Percentiles rank a stretch among this genome's conserved stretches.
phyloP scores from a whole-genome alignment of 1,140 invertebrate genomes.

The Cotesia glomerata region DNA sequence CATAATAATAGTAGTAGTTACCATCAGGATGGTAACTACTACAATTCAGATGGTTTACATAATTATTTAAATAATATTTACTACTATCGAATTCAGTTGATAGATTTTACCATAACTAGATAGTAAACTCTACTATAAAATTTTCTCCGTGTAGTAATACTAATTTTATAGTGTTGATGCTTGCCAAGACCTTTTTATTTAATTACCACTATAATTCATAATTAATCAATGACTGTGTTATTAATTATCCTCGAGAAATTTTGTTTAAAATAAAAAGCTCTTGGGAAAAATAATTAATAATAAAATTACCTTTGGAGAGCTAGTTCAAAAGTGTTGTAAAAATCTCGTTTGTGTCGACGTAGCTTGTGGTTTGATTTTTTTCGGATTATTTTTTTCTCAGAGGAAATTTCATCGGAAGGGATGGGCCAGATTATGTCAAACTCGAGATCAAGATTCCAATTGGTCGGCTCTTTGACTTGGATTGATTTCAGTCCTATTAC shows the following conservation, averaged over 20 bases:
- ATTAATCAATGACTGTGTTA: neutral
- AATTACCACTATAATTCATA: neutral
- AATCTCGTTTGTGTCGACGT: constrained; percentile 53
- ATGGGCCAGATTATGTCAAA: constrained; percentile 59
- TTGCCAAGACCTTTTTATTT: neutral
- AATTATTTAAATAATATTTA: too few species aligned
- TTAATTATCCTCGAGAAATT: neutral
- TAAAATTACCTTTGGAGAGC: constrained; percentile 54
- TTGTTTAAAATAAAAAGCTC: constrained; percentile 17
- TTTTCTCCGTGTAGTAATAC: too few species aligned
- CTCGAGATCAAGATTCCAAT: constrained; percentile 54
- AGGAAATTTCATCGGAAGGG: constrained; percentile 32
- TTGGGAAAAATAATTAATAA: constrained; percentile 32
- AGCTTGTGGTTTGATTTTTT: constrained; percentile 26
- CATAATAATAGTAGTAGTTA: too few species aligned
- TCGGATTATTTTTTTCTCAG: neutral
- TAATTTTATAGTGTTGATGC: too few species aligned
- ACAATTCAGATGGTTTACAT: too few species aligned
- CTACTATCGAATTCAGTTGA: too few species aligned
- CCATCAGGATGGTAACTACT: too few species aligned
- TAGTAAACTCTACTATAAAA: too few species aligned
- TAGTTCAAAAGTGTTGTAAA: constrained; percentile 55
- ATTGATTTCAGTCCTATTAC: constrained; percentile 50
- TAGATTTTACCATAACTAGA: too few species aligned
- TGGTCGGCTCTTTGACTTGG: constrained; percentile 45